These are phyloP conservation scores for Rhyacophila brunnea DNA, from an alignment of 1,140 invertebrate species.

Conservation along the genomic window DNA sequence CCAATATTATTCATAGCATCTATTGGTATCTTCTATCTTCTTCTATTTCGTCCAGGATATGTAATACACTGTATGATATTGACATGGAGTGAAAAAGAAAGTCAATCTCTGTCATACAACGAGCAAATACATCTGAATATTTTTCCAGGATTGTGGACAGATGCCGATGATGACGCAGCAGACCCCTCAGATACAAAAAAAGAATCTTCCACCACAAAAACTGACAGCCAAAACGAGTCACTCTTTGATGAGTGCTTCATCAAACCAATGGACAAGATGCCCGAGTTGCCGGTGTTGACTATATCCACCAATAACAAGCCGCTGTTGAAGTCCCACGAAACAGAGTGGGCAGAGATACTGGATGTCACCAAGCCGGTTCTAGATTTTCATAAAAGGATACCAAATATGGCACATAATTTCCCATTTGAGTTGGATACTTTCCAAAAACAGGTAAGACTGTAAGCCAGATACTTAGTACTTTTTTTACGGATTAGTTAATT, in stretches of 20 bases:
- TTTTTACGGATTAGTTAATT: too few species aligned
- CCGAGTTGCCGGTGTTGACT: constrained; percentile 46
- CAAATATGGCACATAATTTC: constrained; percentile 82
- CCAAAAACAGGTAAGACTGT: constrained; percentile 74
- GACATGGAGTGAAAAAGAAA: too few species aligned
- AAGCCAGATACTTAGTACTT: too few species aligned
- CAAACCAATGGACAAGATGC: constrained; percentile 40
- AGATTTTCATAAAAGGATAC: constrained; percentile 81
- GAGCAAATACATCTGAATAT: too few species aligned
- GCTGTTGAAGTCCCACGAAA: constrained; percentile 41
- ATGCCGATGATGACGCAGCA: constrained; percentile 3
- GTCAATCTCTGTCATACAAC: too few species aligned
- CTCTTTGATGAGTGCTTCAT: constrained; percentile 17
- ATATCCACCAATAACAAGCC: constrained; percentile 41
- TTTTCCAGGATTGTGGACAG: constrained; percentile 22
- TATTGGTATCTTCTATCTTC: too few species aligned
- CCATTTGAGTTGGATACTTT: constrained; percentile 96
- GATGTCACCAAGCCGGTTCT: constrained; percentile 76
- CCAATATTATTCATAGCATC: too few species aligned
- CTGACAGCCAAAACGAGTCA: neutral
- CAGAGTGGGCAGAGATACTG: constrained; percentile 85
- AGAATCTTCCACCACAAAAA: neutral
- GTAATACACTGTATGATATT: too few species aligned
- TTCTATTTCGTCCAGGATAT: too few species aligned
- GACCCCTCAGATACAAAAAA: neutral